These are phyloP conservation scores for Alosa alosa DNA, from an alignment of 2,113 vertebrate species.

Conservation along the genomic window DNA sequence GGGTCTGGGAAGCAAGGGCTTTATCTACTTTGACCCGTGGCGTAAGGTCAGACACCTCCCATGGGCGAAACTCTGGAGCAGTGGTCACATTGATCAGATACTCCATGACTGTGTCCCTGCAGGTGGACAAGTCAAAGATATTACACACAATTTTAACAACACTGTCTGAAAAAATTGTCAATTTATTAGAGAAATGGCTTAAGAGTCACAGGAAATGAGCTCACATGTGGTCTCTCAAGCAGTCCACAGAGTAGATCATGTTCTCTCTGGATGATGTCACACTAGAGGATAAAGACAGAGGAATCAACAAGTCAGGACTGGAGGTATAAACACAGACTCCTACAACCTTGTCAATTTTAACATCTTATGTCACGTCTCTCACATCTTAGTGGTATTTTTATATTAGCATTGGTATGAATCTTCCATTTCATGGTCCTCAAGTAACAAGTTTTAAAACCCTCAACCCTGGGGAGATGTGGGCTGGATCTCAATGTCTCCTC, in stretches of 20 bases:
- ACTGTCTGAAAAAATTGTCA: not conserved
- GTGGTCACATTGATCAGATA: slow-evolving; percentile 96
- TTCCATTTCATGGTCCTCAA: too few relatives aligned
- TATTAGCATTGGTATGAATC: too few relatives aligned
- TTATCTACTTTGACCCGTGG: slow-evolving; percentile 80
- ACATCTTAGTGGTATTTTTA: too few relatives aligned
- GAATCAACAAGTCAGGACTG: slow-evolving; percentile 30
- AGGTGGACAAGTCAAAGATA: not conserved
- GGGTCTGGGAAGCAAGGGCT: slow-evolving; percentile 75
- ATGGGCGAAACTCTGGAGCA: slow-evolving; percentile 87
- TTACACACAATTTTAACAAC: not conserved
- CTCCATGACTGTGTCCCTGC: slow-evolving; percentile 94
- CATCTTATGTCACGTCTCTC: not conserved
- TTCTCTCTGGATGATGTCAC: slow-evolving; percentile 86
- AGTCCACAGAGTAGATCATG: slow-evolving; percentile 86
- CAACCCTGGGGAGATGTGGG: too few relatives aligned
- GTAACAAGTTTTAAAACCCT: too few relatives aligned
- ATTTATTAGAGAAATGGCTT: not conserved
- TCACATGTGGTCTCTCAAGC: slow-evolving; percentile 88
- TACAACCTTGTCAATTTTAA: not conserved
- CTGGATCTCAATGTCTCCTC: too few relatives aligned
- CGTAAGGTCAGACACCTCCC: slow-evolving; percentile 86
- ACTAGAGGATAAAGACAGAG: slow-evolving; percentile 62
- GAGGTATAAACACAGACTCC: not conserved
- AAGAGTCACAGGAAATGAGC: slow-evolving; percentile 48